Evolutionary conservation across 2,797 vertebrate species (phyloP).

Genomic region (Oreochromis mossambicus): DNA sequence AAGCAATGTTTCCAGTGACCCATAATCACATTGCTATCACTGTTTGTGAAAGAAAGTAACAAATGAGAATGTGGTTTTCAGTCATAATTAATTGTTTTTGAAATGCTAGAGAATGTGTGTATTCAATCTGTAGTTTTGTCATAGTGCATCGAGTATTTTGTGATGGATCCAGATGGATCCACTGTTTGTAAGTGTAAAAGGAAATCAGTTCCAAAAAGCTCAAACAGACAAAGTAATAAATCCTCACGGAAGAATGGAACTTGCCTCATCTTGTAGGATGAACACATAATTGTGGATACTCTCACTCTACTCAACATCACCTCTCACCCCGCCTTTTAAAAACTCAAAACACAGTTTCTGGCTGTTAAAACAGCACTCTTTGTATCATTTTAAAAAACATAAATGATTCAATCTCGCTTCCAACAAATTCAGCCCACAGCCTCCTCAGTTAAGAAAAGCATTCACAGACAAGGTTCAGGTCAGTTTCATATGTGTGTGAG

Average conservation of each 20-base stretch:
- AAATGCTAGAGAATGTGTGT: background rate
- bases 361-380: background rate
- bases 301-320: background rate
- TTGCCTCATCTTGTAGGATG: conserved; percentile 42
- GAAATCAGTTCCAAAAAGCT: background rate
- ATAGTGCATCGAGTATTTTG: background rate
- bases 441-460: background rate
- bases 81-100: background rate
- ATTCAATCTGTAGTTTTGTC: background rate
- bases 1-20: background rate
- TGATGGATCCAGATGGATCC: background rate
- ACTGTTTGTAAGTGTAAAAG: background rate
- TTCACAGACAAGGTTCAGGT: background rate
- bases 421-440: conserved; percentile 7
- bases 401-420: background rate
- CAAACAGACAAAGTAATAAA: background rate
- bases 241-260: background rate
- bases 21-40: background rate
- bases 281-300: conserved; percentile 1
- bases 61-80: background rate
- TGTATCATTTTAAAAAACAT: background rate
- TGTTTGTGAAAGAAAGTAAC: background rate
- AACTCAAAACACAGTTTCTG: background rate
- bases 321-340: conserved; percentile 14
- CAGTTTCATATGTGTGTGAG: background rate